Percentiles rank a stretch among this genome's conserved stretches.
Evolutionary conservation across 2,113 vertebrate genomes (phyloP).

Genomic region (Chaetorhynchus papuensis): DNA sequence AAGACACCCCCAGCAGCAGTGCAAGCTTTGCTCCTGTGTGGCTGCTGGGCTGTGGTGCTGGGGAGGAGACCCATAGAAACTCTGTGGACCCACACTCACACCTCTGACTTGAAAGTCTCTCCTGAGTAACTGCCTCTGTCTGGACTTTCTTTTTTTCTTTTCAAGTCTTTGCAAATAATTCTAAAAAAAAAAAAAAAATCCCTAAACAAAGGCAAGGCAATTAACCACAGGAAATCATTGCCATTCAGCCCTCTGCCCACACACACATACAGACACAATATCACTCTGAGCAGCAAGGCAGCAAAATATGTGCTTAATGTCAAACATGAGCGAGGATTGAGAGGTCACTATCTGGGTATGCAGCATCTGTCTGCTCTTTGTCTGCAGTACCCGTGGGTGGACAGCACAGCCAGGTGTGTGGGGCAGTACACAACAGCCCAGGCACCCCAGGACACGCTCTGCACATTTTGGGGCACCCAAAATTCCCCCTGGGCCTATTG

Average conservation of each 20-base stretch:
- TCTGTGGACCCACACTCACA: background rate
- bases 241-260: background rate
- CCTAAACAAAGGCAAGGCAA: background rate
- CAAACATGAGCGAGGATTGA: fast-evolving
- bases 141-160: background rate
- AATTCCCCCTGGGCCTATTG: fast-evolving
- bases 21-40: background rate
- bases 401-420: background rate
- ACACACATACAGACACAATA: background rate
- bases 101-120: background rate
- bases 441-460: too few species aligned
- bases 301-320: background rate
- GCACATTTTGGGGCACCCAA: background rate
- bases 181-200: background rate
- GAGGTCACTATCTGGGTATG: background rate
- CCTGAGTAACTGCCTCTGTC: background rate
- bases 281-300: background rate
- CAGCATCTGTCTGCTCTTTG: background rate
- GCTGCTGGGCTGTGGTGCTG: background rate
- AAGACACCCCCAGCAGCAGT: background rate
- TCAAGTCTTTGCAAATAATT: background rate
- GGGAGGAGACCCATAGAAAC: background rate
- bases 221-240: background rate
- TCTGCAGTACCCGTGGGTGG: background rate
- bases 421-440: background rate